Base-by-base conservation (phyloP, 2,888 invertebrate species). In the Eubasilissa splendida region DNA sequence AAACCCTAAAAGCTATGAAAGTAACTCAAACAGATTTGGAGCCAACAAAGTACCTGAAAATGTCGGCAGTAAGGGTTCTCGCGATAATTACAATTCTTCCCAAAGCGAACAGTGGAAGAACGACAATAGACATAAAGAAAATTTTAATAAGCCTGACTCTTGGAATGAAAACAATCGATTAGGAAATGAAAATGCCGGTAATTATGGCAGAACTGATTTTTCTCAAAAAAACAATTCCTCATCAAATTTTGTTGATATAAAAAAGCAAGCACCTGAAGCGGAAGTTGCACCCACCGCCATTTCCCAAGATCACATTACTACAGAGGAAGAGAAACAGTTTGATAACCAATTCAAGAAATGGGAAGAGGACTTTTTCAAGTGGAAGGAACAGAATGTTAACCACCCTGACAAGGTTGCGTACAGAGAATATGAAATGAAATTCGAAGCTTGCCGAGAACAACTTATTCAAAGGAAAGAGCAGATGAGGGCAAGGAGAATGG, bases 371-470 rank as follows among this genome's bases (percentile, higher is more conserved):
- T 97, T 97, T 87, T 94, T 95, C 85, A 95, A 95, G 85, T 98
- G 98, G 98, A 96, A 96, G 87, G 93, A 93, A 83, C 96, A 97
- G 86, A 98, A 98, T 89, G 94, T 94, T 56, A 95, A 96, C 87
- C 97, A 97, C 89, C 97, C 97, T 0, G 97, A 97, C 87, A 96
- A 95, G 88, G 93, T 94, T 88, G 95, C 96, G 85, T 96, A 96
- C 86, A 92, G 92, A 85, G 94, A 96, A 85, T 97, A 97, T 88
- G 96, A 97, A 88, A 93, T 94, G 76, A 96, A 96, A 87, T 97
- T 97, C 93, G 95, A 96, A 86, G 92, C 94, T 58, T 97, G 96
- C 90, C 91, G 96, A 22, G 93, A 93, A 84, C 95, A 96, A 86
- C 89, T 96, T 58, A 88, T 96, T 77, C 95, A 96, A 85, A 91